Evolutionary conservation across 2,113 vertebrate genomes (phyloP).

Genomic region (Uria lomvia): DNA sequence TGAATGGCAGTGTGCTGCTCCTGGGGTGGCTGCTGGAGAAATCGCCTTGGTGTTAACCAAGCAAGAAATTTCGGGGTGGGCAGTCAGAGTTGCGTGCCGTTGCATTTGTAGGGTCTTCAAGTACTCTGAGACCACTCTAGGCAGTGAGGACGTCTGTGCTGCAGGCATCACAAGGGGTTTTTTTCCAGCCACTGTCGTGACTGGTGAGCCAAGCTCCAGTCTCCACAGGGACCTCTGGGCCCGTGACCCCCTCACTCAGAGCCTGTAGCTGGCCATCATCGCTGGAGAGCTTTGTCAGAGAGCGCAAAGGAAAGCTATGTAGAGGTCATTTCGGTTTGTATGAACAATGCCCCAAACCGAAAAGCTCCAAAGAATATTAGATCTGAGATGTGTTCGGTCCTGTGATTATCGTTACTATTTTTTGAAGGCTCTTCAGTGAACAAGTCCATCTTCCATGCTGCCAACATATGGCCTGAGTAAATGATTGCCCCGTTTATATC

Average conservation of each 20-base stretch:
- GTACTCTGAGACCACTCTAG: neutral
- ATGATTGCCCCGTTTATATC: neutral
- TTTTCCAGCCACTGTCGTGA: neutral
- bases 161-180: neutral
- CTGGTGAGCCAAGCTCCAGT: neutral
- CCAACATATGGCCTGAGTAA: neutral
- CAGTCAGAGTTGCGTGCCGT: neutral
- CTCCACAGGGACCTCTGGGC: neutral
- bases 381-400: neutral
- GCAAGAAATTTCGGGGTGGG: neutral
- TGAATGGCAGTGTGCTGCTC: neutral
- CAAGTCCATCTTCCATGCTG: neutral
- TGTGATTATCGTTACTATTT: neutral
- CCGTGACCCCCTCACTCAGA: neutral
- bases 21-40: neutral
- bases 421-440: neutral
- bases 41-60: neutral
- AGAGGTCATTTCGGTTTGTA: neutral
- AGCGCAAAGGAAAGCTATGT: neutral
- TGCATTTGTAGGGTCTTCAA: neutral
- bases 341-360: neutral
- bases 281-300: neutral
- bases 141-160: neutral
- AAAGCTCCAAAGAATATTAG: neutral
- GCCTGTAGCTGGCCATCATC: neutral